Evolutionary conservation across 1,140 invertebrate species (phyloP).

Genomic region (Cyclargus thomasi): DNA sequence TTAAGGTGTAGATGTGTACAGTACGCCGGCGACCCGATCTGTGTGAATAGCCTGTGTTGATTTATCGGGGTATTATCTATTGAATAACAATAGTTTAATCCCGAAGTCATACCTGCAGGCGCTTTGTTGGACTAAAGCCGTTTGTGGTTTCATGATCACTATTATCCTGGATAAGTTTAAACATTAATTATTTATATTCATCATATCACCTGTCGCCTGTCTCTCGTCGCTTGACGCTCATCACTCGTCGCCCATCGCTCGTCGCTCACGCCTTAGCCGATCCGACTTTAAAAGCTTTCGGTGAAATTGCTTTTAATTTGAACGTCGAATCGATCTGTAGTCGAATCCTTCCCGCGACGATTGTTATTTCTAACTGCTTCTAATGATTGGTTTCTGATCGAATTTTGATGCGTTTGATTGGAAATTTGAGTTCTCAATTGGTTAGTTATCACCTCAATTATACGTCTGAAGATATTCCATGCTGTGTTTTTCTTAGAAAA

Average conservation of each 20-base stretch:
- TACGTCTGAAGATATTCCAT: background rate
- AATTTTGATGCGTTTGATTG: background rate
- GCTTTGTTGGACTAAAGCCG: background rate
- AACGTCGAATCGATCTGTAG: background rate
- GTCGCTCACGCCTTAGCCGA: background rate
- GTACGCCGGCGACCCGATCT: background rate
- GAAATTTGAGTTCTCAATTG: too few species aligned
- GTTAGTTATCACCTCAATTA: background rate
- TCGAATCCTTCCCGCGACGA: background rate
- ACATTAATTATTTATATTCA: too few species aligned
- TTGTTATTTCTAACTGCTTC: constrained; percentile 3
- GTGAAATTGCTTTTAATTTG: constrained; percentile 5
- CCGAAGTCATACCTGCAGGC: background rate
- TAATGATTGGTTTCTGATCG: constrained; percentile 3
- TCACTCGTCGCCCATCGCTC: background rate
- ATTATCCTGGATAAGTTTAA: background rate
- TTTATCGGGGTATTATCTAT: constrained; percentile 1
- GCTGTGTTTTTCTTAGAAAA: background rate
- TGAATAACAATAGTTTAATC: background rate
- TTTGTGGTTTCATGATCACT: background rate
- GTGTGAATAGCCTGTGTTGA: background rate
- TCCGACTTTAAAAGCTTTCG: constrained; percentile 5
- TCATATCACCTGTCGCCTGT: background rate
- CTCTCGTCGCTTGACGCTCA: background rate
- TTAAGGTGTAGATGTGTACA: background rate